Conservation (phyloP, 2,113 vertebrate species). For the Mystacornis crossleyi region DNA sequence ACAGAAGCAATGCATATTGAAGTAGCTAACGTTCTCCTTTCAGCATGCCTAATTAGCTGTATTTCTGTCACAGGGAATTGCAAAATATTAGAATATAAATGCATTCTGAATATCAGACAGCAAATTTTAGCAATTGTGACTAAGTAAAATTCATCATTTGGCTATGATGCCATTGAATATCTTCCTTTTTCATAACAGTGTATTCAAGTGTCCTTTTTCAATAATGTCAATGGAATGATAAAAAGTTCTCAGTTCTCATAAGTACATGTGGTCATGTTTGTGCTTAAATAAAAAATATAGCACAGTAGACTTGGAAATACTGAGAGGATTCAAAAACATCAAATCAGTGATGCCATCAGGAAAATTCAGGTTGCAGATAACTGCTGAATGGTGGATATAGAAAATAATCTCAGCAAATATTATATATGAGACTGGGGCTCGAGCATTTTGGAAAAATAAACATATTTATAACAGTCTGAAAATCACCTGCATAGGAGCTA, state of each 20-base stretch:
- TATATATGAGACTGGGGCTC: not conserved
- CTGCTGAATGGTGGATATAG: not conserved
- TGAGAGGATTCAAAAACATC: not conserved
- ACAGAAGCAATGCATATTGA: constrained; percentile 61
- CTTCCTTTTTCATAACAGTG: not conserved
- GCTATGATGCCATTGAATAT: not conserved
- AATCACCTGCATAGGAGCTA: not conserved
- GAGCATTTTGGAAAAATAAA: constrained; percentile 17
- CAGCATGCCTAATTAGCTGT: constrained; percentile 34
- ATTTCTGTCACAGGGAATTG: not conserved
- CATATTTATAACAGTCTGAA: not conserved
- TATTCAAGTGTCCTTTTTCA: not conserved
- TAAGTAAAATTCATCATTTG: not conserved
- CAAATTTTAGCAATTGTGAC: not conserved
- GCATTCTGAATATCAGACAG: not conserved
- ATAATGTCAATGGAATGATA: not conserved
- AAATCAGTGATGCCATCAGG: not conserved
- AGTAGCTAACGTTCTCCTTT: constrained; percentile 46
- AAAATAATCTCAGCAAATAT: not conserved
- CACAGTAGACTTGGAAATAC: not conserved
- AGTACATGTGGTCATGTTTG: not conserved
- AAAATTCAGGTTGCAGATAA: not conserved
- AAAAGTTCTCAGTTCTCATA: not conserved
- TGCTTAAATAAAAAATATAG: not conserved
- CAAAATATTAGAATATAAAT: not conserved